phyloP scores from a whole-genome alignment of 2,797 vertebrate species.

The Argentina silus region DNA sequence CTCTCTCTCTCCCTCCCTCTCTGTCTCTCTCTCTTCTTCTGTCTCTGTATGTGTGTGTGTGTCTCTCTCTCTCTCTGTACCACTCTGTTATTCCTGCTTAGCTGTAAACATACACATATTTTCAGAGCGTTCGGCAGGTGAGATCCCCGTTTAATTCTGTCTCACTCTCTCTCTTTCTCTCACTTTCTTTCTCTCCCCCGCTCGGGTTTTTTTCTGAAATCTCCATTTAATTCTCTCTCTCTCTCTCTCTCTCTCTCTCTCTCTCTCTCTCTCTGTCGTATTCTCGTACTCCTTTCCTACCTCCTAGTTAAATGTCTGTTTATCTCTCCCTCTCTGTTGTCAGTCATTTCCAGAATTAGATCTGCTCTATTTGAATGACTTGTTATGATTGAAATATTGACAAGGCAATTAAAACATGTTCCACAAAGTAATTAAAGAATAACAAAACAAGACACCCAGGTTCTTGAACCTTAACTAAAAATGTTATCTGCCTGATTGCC shows the following conservation, averaged over 20 bases:
- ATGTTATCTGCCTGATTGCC: neutral
- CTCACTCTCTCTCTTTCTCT: slow-evolving; percentile 1
- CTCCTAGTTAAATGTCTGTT: neutral
- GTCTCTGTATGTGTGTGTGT: no score
- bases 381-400: neutral
- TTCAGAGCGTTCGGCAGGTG: no score
- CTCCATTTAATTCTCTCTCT: slow-evolving; percentile 22
- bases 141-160: no score
- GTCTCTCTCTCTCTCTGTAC: slow-evolving; percentile 26
- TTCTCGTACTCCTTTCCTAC: neutral
- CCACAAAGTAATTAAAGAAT: neutral
- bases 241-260: slow-evolving; percentile 37
- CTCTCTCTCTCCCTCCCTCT: slow-evolving; percentile 29
- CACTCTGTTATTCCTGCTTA: slow-evolving; percentile 35
- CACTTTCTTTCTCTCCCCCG: slow-evolving; percentile 19
- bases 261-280: neutral
- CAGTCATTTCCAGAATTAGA: neutral
- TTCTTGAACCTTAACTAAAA: neutral
- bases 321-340: neutral
- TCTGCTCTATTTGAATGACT: neutral
- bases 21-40: neutral
- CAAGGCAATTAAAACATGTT: neutral
- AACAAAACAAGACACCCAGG: neutral
- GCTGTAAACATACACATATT: no score
- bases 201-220: neutral